Conservation (phyloP, 2,888 invertebrate genomes). For the Philereme transversata region DNA sequence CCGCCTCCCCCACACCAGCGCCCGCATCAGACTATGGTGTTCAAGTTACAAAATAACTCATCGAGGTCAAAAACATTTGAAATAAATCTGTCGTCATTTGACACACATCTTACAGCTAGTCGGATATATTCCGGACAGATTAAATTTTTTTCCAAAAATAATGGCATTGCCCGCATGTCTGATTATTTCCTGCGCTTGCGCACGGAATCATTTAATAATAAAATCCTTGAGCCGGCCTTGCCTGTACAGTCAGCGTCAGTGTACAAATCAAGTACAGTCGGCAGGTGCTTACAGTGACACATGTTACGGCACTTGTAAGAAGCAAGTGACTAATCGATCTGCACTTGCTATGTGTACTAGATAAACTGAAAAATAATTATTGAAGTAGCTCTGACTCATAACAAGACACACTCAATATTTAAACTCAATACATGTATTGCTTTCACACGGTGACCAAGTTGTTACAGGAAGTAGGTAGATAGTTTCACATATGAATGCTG, state of each 20-base stretch:
- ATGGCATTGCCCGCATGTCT: constrained; percentile 15
- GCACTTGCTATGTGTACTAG: constrained; percentile 1
- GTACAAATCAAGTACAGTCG: background rate
- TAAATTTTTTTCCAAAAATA: background rate
- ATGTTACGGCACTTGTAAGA: background rate
- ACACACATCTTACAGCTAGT: constrained; percentile 3
- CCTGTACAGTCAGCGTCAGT: constrained; percentile 7
- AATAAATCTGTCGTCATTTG: constrained; percentile 7
- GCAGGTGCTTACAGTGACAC: background rate
- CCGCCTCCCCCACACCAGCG: too few species aligned
- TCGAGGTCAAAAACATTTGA: constrained; percentile 18
- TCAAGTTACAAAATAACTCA: constrained; percentile 20
- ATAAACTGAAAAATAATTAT: background rate
- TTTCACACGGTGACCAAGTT: too few species aligned
- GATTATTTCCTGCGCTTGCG: constrained; percentile 23
- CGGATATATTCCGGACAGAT: constrained; percentile 5
- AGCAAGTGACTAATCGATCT: background rate
- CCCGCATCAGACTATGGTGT: background rate
- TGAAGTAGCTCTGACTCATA: constrained; percentile 2
- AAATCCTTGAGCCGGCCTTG: constrained; percentile 4
- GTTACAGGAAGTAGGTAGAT: too few species aligned
- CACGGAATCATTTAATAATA: constrained; percentile 8
- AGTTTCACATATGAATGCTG: too few species aligned
- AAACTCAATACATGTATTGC: too few species aligned
- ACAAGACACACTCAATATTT: too few species aligned